Conservation (phyloP, 2,797 vertebrate species). For the Cyclopterus lumpus region DNA sequence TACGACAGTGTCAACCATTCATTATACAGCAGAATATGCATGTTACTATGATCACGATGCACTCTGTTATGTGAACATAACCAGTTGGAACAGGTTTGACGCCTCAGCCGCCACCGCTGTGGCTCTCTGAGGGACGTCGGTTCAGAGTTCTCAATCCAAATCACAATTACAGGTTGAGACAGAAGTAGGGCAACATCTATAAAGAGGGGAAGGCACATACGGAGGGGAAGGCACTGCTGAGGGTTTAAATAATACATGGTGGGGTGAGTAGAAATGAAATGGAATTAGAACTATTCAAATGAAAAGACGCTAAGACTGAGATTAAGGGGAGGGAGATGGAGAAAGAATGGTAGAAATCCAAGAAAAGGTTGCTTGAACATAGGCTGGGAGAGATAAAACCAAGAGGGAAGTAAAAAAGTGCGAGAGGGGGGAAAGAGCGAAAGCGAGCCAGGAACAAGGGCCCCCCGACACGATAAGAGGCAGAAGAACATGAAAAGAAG, state of each 20-base stretch:
- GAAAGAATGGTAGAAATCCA: slow-evolving; percentile 34
- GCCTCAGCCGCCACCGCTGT: not conserved
- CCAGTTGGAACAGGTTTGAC: slow-evolving; percentile 14
- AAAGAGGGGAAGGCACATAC: slow-evolving; percentile 56
- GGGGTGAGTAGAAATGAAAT: slow-evolving; percentile 50
- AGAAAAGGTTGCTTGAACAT: slow-evolving; percentile 42
- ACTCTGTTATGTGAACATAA: slow-evolving; percentile 4
- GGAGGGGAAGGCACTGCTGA: slow-evolving; percentile 49
- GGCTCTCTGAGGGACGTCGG: slow-evolving; percentile 36
- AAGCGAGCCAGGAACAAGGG: slow-evolving; percentile 44
- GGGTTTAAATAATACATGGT: slow-evolving; percentile 76
- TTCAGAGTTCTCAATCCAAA: slow-evolving; percentile 50
- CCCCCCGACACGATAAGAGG: slow-evolving; percentile 51
- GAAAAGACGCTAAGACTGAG: slow-evolving; percentile 58
- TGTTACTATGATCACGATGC: not conserved
- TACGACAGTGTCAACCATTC: not conserved
- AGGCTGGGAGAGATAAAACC: slow-evolving; percentile 37
- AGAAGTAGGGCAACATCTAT: slow-evolving; percentile 75
- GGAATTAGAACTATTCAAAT: slow-evolving; percentile 62
- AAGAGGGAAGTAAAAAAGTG: slow-evolving; percentile 18
- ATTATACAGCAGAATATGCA: not conserved
- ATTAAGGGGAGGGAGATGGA: slow-evolving; percentile 26
- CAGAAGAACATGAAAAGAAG: slow-evolving; percentile 53
- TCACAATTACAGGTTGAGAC: slow-evolving; percentile 68
- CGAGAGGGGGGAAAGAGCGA: not conserved